Evolutionary conservation across 1,140 invertebrate species (phyloP), one percentile per base, ranked within the genome.

Genomic region (Zophobas atratus): DNA sequence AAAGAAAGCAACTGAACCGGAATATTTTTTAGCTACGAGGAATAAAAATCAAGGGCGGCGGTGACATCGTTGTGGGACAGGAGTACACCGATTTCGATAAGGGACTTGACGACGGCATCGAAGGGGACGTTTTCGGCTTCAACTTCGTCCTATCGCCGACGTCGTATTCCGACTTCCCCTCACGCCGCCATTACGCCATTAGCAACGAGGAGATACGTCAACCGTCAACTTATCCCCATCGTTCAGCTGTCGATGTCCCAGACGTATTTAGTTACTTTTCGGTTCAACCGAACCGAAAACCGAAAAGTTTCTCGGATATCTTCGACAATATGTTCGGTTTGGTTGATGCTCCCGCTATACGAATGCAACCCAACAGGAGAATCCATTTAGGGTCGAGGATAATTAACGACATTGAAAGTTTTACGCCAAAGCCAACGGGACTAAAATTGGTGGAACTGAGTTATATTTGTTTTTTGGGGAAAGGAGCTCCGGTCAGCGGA

Each of bases 61-160:
- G 92, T 1, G 92, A 92, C 73, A 85, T 92, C 1, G 91, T 92
- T 2, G 84, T 93, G 3, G 92, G 92, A 32, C 92, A 93, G 82
- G 92, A 92, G 79, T 91, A 90, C 77, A 90, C 90, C 2, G 90
- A 92, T 81, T 89, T 90, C 70, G 89, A 92, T 87, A 91, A 90
- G 82, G 87, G 91, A 8, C 82, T 89, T 34, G 89, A 91, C 56
- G 92, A 90, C 49, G 92, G 92, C 1, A 89, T 93, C 56, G 92
- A 93, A 85, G 92, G 92, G 1, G 88, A 92, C 77, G 88, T 92
- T 60, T 89, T 90, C 79, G 92, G 92, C n/a, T 91, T 91, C 81
- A 92, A 92, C 80, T 88, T 93, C 79, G 87, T 93, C 1, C 80
- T 92, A 39, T 85, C 85, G 0, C 90, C 91, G 6, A 90, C 90